Percentiles rank a stretch among this genome's conserved stretches.
Evolutionary conservation across 2,113 vertebrate species (phyloP).

Genomic region (Ctenomys sociabilis): DNA sequence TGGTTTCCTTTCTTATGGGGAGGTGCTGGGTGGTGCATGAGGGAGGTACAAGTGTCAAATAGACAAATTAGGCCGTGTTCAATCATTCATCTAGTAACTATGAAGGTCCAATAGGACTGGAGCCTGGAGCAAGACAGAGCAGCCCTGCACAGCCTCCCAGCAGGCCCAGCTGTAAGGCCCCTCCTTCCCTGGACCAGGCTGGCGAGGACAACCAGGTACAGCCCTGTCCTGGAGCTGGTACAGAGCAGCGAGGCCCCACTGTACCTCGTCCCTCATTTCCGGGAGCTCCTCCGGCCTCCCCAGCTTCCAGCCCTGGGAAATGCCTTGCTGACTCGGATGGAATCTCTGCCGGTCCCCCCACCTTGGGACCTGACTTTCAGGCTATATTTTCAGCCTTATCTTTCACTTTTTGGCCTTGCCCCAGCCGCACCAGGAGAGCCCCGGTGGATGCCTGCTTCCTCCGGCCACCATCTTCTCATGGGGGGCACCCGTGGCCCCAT

Average conservation of each 20-base stretch:
- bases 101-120: background rate
- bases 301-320: background rate
- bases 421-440: background rate
- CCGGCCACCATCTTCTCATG: background rate
- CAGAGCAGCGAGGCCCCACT: background rate
- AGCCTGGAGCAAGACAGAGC: background rate
- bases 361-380: background rate
- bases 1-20: background rate
- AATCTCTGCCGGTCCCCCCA: fast-evolving
- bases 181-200: no score
- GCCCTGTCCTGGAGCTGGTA: background rate
- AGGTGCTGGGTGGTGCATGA: background rate
- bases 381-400: fast-evolving
- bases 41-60: no score
- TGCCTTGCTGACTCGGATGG: fast-evolving
- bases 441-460: background rate
- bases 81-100: background rate
- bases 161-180: fast-evolving
- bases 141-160: fast-evolving
- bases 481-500: no score
- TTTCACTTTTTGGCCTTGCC: background rate
- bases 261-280: background rate
- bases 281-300: background rate
- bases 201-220: background rate
- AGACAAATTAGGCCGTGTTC: background rate